Evolutionary conservation across 92 coral and sea anemone genomes (phyloP).

Genomic region (Epizoanthus rinbou): DNA sequence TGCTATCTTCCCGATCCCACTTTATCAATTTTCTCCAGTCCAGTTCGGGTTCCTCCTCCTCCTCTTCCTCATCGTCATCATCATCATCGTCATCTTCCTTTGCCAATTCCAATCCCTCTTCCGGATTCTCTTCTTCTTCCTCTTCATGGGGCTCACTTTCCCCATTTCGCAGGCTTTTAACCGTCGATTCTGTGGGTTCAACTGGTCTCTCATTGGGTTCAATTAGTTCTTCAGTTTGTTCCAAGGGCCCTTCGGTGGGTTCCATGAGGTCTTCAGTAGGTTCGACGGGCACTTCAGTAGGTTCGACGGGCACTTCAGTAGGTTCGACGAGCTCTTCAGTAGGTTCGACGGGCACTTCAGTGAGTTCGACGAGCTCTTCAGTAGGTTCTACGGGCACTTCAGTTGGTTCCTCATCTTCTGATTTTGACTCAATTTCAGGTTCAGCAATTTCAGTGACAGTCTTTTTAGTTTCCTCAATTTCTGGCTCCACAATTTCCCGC

Average conservation of each 20-base stretch:
- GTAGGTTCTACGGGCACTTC: not conserved
- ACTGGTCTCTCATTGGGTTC: constrained; percentile 2
- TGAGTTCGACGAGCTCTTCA: not conserved
- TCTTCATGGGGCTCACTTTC: not conserved
- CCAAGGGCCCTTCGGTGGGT: not conserved
- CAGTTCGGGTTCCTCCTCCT: constrained; percentile 9
- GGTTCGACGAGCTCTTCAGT: not conserved
- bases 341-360: not conserved
- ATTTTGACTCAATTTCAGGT: constrained; percentile 5
- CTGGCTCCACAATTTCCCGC: not conserved
- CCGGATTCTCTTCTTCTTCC: constrained; percentile 7
- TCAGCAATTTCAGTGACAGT: not conserved
- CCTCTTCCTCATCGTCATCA: not conserved
- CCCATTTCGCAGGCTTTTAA: no score
- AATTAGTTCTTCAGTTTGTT: not conserved
- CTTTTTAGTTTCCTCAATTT: not conserved
- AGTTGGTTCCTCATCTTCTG: not conserved
- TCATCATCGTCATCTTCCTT: not conserved
- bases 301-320: not conserved
- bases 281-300: not conserved
- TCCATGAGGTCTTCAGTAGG: constrained; percentile 3
- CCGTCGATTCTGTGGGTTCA: not conserved
- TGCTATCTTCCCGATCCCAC: constrained; percentile 26
- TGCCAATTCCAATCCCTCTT: not conserved
- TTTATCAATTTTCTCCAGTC: not conserved